These are phyloP conservation scores for Bedellia somnulentella DNA, from an alignment of 2,888 invertebrate genomes.

Conservation along the genomic window DNA sequence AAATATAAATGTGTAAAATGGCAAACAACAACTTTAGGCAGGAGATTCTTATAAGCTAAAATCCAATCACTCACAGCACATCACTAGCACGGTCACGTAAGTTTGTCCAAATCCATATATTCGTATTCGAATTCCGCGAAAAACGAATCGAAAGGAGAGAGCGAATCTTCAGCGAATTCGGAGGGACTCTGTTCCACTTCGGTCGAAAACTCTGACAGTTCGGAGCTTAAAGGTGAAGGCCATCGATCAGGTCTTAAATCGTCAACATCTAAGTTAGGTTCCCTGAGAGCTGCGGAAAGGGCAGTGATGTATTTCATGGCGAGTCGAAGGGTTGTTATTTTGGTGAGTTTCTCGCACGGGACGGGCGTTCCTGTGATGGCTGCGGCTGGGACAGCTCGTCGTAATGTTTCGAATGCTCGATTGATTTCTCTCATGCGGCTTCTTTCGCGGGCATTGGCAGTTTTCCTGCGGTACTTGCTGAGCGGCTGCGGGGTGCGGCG, in stretches of 20 bases:
- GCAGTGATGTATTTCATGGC: slow-evolving; percentile 87
- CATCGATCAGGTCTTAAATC: slow-evolving; percentile 30
- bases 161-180: slow-evolving; percentile 52
- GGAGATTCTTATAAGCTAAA: too few species aligned
- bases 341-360: slow-evolving; percentile 80
- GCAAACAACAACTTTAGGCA: too few species aligned
- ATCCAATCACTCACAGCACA: too few species aligned
- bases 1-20: too few species aligned
- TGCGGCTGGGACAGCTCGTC: slow-evolving; percentile 72
- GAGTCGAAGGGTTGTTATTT: slow-evolving; percentile 83
- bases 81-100: too few species aligned
- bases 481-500: slow-evolving; percentile 73
- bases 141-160: slow-evolving; percentile 62
- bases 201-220: slow-evolving; percentile 53
- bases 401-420: slow-evolving; percentile 80
- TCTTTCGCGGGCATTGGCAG: slow-evolving; percentile 86
- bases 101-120: too few species aligned
- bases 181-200: slow-evolving; percentile 51
- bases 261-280: slow-evolving; percentile 21
- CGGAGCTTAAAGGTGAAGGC: slow-evolving; percentile 51
- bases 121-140: slow-evolving; percentile 55
- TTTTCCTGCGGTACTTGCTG: slow-evolving; percentile 87
- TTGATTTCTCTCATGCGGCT: slow-evolving; percentile 90
- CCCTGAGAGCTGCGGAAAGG: slow-evolving; percentile 67
- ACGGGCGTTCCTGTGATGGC: slow-evolving; percentile 51